phyloP scores from a whole-genome alignment of 1,140 invertebrate species.

The Arion vulgaris region DNA sequence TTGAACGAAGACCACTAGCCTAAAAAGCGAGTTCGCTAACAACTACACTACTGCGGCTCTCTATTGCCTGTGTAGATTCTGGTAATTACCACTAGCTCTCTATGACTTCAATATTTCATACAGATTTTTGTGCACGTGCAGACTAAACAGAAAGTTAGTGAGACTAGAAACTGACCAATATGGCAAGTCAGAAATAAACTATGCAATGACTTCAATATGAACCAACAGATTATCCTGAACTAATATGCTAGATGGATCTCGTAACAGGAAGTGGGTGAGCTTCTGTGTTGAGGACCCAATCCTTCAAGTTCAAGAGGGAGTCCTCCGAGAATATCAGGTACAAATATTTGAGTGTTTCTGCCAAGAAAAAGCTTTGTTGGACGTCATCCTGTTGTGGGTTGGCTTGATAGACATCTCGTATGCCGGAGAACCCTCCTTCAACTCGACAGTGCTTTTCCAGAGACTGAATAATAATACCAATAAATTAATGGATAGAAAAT shows the following conservation, averaged over 20 bases:
- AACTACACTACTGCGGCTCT: no score
- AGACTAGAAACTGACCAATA: neutral
- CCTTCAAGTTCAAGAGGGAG: conserved; percentile 89
- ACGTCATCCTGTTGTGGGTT: conserved; percentile 90
- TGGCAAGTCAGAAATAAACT: neutral
- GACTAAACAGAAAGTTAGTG: no score
- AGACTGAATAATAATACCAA: conserved; percentile 76
- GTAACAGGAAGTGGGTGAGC: conserved; percentile 91
- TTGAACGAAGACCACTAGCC: no score
- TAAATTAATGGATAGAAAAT: no score
- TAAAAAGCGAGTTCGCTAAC: no score
- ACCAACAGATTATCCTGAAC: neutral
- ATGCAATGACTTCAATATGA: no score
- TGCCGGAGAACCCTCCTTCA: conserved; percentile 92
- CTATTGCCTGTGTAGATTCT: no score
- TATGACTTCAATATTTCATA: no score
- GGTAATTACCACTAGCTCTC: no score
- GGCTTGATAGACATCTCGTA: conserved; percentile 93
- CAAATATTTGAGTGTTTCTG: conserved; percentile 99
- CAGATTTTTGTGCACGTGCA: no score
- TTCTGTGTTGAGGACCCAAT: conserved; percentile 99
- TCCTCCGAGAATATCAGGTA: conserved; percentile 98
- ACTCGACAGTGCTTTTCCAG: conserved; percentile 94
- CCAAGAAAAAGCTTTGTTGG: conserved; percentile 98
- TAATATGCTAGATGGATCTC: conserved; percentile 17